phyloP scores from a whole-genome alignment of 2,888 invertebrate genomes.

The Siphlonurus alternatus region DNA sequence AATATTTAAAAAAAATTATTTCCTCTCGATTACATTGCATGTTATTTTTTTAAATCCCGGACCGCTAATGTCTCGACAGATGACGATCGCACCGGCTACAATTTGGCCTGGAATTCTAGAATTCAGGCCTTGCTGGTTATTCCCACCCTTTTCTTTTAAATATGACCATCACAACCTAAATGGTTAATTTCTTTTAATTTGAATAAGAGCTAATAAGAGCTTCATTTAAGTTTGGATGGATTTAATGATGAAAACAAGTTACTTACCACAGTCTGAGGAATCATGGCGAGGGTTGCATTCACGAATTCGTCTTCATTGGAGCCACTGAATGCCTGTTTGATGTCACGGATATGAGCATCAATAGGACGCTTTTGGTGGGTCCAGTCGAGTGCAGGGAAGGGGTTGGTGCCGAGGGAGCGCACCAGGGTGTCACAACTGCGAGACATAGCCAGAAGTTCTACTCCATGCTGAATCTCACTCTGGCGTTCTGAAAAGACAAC shows the following conservation, averaged over 20 bases:
- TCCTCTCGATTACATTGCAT: no score
- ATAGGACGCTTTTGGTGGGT: constrained; percentile 41
- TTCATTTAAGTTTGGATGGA: no score
- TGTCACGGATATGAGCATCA: constrained; percentile 49
- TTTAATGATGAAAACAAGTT: neutral
- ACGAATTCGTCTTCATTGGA: constrained; percentile 65
- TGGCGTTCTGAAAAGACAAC: neutral
- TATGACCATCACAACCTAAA: no score
- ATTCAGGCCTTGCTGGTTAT: no score
- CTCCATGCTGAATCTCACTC: neutral
- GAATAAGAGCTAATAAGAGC: no score
- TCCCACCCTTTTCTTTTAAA: no score
- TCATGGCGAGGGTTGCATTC: constrained; percentile 51
- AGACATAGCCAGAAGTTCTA: neutral
- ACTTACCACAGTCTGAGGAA: constrained; percentile 41
- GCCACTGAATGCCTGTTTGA: constrained; percentile 38
- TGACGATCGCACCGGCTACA: no score
- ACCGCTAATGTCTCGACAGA: no score
- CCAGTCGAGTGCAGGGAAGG: constrained; percentile 35
- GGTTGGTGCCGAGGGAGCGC: neutral
- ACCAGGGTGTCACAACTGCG: constrained; percentile 1
- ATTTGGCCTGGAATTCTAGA: no score
- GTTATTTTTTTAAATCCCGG: no score
- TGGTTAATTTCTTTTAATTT: no score
- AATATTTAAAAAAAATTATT: no score